Evolutionary conservation across 2,888 invertebrate genomes (phyloP).

Genomic region (Sthenelais limicola): DNA sequence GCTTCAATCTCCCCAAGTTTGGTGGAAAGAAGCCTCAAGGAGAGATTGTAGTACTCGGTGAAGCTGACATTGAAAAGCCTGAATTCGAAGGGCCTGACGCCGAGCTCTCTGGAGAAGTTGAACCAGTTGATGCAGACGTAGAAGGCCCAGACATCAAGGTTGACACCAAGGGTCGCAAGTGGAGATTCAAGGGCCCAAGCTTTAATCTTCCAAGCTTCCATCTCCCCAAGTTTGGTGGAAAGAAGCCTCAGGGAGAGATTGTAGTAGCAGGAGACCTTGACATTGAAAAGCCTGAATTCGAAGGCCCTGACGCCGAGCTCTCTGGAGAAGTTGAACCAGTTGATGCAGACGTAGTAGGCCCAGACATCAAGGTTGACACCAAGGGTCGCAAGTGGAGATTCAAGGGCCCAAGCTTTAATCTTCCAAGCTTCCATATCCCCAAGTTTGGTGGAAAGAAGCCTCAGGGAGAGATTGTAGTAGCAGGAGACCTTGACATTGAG

Average conservation of each 20-base stretch:
- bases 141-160: too few relatives aligned
- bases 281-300: neutral
- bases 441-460: neutral
- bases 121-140: too few relatives aligned
- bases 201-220: too few relatives aligned
- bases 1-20: slow-evolving; percentile 11
- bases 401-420: slow-evolving; percentile 18
- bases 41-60: slow-evolving; percentile 24
- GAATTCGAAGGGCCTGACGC: slow-evolving; percentile 6
- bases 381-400: neutral
- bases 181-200: slow-evolving; percentile 7
- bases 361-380: neutral
- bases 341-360: neutral
- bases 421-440: slow-evolving; percentile 20
- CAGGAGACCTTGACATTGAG: slow-evolving; percentile 30
- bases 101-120: neutral
- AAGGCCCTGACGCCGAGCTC: neutral
- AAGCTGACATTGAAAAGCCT: slow-evolving; percentile 16
- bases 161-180: slow-evolving; percentile 7
- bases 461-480: slow-evolving; percentile 19
- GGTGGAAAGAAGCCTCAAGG: neutral
- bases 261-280: slow-evolving; percentile 3
- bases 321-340: neutral
- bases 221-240: neutral
- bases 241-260: neutral